Conservation (phyloP, 2,113 vertebrate genomes). For the Phylloscopus trochilus region DNA sequence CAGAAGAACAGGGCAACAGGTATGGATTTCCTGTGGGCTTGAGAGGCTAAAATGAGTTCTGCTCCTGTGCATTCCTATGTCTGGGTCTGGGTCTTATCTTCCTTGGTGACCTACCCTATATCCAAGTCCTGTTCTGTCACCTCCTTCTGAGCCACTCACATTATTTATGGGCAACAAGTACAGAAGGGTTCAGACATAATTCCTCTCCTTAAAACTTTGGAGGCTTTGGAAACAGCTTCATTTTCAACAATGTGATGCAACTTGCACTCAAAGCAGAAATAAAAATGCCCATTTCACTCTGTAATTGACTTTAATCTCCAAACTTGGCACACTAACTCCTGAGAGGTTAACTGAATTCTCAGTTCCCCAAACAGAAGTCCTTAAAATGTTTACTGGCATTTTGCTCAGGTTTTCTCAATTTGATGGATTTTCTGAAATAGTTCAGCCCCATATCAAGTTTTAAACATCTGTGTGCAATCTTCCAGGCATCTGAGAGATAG, state of each 20-base stretch:
- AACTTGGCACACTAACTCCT: background rate
- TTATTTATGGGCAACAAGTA: background rate
- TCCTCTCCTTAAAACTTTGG: background rate
- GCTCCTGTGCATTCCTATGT: background rate
- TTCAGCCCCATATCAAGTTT: background rate
- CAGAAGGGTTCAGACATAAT: background rate
- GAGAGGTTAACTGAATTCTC: background rate
- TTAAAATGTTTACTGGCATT: background rate
- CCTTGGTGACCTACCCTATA: background rate
- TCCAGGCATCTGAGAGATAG: background rate
- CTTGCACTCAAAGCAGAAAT: background rate
- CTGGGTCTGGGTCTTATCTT: background rate
- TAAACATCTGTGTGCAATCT: background rate
- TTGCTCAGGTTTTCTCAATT: background rate
- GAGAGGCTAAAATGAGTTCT: background rate
- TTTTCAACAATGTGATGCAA: background rate
- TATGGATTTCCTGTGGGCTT: background rate
- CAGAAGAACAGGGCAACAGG: background rate
- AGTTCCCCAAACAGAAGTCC: background rate
- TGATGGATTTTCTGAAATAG: background rate
- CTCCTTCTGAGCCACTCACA: background rate
- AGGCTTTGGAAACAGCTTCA: background rate
- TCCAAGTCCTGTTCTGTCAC: background rate
- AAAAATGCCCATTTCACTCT: background rate
- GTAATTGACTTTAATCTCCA: background rate